A percentile compares a stretch with the other conserved stretches of the same genome.
These are phyloP conservation scores for Todus mexicanus DNA, from an alignment of 2,797 vertebrate species.

Conservation along the genomic window DNA sequence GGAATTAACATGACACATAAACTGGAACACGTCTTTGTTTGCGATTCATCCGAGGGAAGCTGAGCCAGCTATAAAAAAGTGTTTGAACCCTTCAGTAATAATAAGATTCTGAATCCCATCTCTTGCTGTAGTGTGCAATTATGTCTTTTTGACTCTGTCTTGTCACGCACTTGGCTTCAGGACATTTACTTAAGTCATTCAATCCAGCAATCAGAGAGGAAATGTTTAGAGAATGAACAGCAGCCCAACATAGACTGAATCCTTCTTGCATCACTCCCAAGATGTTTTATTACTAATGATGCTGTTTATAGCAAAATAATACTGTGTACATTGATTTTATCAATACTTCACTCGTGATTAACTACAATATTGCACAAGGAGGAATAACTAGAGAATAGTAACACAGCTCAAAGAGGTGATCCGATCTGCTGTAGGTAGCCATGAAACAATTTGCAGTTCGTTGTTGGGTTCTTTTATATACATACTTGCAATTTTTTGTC, in stretches of 20 bases:
- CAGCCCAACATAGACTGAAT: not conserved
- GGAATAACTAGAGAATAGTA: slow-evolving; percentile 52
- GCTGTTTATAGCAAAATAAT: slow-evolving; percentile 53
- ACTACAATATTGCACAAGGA: slow-evolving; percentile 36
- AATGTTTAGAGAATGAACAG: slow-evolving; percentile 22
- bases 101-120: not conserved
- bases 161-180: not conserved
- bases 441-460: slow-evolving; percentile 22
- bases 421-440: slow-evolving; percentile 30
- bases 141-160: not conserved
- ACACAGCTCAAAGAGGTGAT: not conserved
- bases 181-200: slow-evolving; percentile 6
- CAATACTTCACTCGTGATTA: slow-evolving; percentile 42
- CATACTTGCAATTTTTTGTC: slow-evolving; percentile 29
- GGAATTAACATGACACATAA: not conserved
- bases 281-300: slow-evolving; percentile 40
- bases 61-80: slow-evolving; percentile 11
- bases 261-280: slow-evolving; percentile 11
- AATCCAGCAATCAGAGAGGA: slow-evolving; percentile 42
- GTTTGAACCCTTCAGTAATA: not conserved
- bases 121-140: not conserved
- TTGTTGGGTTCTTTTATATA: not conserved
- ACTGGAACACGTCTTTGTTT: not conserved
- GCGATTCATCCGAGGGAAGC: not conserved
- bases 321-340: slow-evolving; percentile 64